Conservation (phyloP, 2,113 vertebrate genomes). For the Eleginops maclovinus region DNA sequence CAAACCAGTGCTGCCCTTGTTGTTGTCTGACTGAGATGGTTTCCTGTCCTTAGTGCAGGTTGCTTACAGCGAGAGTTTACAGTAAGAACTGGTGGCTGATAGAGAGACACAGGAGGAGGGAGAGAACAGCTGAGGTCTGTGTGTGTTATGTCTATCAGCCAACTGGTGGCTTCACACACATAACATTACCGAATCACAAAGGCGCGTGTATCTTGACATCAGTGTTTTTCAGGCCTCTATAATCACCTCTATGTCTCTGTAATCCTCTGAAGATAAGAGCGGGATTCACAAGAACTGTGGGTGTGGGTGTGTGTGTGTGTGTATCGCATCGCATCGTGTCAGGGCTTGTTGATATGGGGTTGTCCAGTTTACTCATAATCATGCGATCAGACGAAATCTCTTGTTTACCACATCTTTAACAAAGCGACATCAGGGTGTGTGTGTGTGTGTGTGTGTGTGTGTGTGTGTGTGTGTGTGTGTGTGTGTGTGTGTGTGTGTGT, state of each 20-base stretch:
- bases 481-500: no score
- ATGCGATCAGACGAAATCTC: background rate
- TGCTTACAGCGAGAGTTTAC: slow-evolving; percentile 48
- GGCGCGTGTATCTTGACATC: background rate
- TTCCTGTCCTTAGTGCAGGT: background rate
- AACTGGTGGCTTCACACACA: slow-evolving; percentile 16
- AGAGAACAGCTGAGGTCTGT: slow-evolving; percentile 48
- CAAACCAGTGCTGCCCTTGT: no score
- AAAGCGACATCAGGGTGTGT: slow-evolving; percentile 10
- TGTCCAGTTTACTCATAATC: background rate
- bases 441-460: background rate
- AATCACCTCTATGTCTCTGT: slow-evolving; percentile 22
- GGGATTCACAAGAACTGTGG: slow-evolving; percentile 21
- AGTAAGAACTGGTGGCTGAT: slow-evolving; percentile 22
- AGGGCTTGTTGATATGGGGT: background rate
- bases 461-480: background rate
- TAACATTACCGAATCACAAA: background rate
- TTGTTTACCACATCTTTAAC: background rate
- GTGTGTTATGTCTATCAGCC: slow-evolving; percentile 55
- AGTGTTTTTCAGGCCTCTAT: slow-evolving; percentile 8
- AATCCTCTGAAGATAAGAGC: slow-evolving; percentile 17
- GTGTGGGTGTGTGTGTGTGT: background rate
- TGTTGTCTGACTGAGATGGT: no score
- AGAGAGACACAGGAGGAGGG: slow-evolving; percentile 9
- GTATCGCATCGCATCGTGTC: slow-evolving; percentile 13